Evolutionary conservation across 2,888 invertebrate species (phyloP).

Genomic region (Synanthedon formicaeformis): DNA sequence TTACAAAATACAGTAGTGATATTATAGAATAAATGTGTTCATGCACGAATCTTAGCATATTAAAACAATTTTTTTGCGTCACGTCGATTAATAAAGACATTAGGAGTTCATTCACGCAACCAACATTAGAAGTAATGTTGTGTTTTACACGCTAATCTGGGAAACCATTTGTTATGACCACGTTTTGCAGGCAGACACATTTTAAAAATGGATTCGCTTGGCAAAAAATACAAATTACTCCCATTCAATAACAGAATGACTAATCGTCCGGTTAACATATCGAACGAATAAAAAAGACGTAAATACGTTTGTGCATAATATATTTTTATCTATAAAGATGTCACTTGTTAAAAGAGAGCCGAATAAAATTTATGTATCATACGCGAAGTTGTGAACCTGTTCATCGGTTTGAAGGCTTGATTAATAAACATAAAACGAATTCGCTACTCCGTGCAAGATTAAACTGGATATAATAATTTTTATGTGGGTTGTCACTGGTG

Average conservation of each 20-base stretch:
- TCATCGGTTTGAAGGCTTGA: neutral
- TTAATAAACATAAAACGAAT: neutral
- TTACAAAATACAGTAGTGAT: too few species aligned
- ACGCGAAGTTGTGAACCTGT: neutral
- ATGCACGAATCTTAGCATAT: too few species aligned
- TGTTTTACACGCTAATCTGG: neutral
- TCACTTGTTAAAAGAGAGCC: neutral
- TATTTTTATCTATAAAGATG: too few species aligned
- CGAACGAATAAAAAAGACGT: neutral
- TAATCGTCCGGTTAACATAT: neutral
- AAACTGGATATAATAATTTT: too few species aligned
- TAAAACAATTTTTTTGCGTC: slow-evolving; percentile 9
- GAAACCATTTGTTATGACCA: neutral
- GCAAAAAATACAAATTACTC: neutral
- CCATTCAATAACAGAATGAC: neutral
- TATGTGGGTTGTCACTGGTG: too few species aligned
- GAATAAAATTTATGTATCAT: slow-evolving; percentile 1
- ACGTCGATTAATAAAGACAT: slow-evolving; percentile 19
- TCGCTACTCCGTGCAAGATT: neutral
- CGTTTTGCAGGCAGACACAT: neutral
- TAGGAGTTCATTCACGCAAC: slow-evolving; percentile 18
- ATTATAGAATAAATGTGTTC: too few species aligned
- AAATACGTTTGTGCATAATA: neutral
- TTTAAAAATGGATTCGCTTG: neutral
- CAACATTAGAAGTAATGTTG: slow-evolving; percentile 3